Evolutionary conservation across 2,113 vertebrate genomes (phyloP), one percentile per base, ranked within the genome.

Genomic region (Zootoca vivipara): DNA sequence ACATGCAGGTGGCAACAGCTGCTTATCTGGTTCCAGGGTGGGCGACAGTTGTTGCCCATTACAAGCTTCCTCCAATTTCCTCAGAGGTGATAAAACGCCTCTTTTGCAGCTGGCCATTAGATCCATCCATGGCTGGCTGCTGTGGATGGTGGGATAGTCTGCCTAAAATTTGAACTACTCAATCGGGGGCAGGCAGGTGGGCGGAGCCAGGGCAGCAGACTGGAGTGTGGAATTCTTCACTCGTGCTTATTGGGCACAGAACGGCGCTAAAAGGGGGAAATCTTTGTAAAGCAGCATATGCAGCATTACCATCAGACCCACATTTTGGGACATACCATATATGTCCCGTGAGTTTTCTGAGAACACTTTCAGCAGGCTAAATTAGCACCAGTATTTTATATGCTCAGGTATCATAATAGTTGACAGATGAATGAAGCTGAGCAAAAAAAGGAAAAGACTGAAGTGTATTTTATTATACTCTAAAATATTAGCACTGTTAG

Each of bases 401-500:
- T n/a, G 30, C 42, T 72, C 28, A 35, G 67, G 10, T 83, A 83
- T 72, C 8, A 28, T 83, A 52, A 72, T 4, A 56, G 42, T 8
- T 72, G 42, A 72, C 67, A 83, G 42, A 72, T 72, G 82, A 83
- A 52, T 52, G 42, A 83, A 83, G 72, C 33, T 83, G 67, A 83
- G 20, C 28, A 24, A 70, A 83, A 46, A 46, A 15, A 35, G 33
- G 65, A 24, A 83, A 83, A 56, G 28, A 83, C 30, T 56, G 82
- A 72, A 42, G 33, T 28, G 67, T 38, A 52, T 83, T 72, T 40
- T 46, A 46, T 46, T 46, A 67, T 38, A 62, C 5, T 82, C 13
- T 40, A 67, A 28, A 15, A 72, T 7, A 79, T 56, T 35, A 22
- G 28, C 4, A 16, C 4, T 38, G 40, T 65, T 42, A 6, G 4